Evolutionary conservation across 1,140 invertebrate genomes (phyloP), one percentile per base, ranked within the genome.

Genomic region (Aricia agestis): DNA sequence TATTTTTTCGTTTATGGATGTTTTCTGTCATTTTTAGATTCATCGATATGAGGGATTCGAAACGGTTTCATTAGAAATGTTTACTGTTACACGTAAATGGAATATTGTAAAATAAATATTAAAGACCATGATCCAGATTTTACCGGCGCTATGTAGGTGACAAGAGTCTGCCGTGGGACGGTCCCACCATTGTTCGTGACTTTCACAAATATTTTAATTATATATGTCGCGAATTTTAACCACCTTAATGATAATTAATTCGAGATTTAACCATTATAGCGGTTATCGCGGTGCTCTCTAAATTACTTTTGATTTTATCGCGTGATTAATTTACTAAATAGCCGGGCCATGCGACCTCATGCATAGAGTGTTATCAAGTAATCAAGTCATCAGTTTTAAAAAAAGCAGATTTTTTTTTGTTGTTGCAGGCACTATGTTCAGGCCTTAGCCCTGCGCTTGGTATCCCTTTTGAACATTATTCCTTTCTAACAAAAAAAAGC

Each of bases 181-280:
- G 32, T 83, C 79, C 63, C 80, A 79, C 74, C 61, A 86, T 86
- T 86, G 84, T 86, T 25, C 25, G 45, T 31, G 41, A 80, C 84
- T 86, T 86, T 86, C 84, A 82, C 84, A 78, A 82, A 81, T 82
- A 81, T 78, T 79, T 85, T 85, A 86, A 84, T 83, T 83, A 77
- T 78, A 72, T 82, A 67, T 83, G 83, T 82, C 84, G 82, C 79
- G 78, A 82, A 81, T 82, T 81, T 78, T 81, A 84, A 80, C 83
- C 66, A 52, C 42, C 10, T 67, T 42, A 67, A 67, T 19, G 59
- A 19, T 63, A 63, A 63, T 63, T 63, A 63, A 63, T 63, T 63
- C 59, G 59, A 63, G 59, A 63, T 19, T 63, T 25, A 63, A 18
- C 18, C 59, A 19, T 63, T 63, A 63, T 19, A 63, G 59, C 59